phyloP scores from a whole-genome alignment of 2,797 vertebrate genomes.

The Staurois parvus region DNA sequence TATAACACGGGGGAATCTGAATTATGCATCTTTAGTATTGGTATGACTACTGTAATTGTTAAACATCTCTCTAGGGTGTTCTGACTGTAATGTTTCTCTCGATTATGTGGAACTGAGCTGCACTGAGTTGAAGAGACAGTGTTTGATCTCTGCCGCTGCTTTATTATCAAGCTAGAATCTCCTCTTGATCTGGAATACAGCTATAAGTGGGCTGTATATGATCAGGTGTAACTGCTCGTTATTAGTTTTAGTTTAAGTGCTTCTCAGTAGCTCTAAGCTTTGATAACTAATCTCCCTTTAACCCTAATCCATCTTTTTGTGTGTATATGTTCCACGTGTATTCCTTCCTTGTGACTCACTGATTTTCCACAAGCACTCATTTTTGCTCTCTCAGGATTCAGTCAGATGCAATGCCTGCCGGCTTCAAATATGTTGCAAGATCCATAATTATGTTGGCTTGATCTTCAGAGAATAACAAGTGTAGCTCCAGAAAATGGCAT shows the following conservation, averaged over 20 bases:
- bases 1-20: slow-evolving; percentile 22
- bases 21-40: neutral
- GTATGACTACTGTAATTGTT: neutral
- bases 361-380: no score
- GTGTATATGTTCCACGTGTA: neutral
- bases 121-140: neutral
- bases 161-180: slow-evolving; percentile 52
- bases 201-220: neutral
- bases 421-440: no score
- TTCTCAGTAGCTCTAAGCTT: neutral
- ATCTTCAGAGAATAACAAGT: no score
- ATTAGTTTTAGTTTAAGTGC: neutral
- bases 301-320: neutral
- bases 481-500: no score
- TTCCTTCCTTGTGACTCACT: neutral
- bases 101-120: neutral
- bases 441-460: no score
- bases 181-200: slow-evolving; percentile 56
- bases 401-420: no score
- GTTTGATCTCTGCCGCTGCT: neutral
- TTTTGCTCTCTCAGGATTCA: no score
- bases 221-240: neutral
- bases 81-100: no score
- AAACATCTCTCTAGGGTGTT: neutral
- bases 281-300: neutral